Percentiles rank a stretch among this genome's conserved stretches.
These are phyloP conservation scores for Falco peregrinus DNA, from an alignment of 2,797 vertebrate genomes.

Conservation along the genomic window DNA sequence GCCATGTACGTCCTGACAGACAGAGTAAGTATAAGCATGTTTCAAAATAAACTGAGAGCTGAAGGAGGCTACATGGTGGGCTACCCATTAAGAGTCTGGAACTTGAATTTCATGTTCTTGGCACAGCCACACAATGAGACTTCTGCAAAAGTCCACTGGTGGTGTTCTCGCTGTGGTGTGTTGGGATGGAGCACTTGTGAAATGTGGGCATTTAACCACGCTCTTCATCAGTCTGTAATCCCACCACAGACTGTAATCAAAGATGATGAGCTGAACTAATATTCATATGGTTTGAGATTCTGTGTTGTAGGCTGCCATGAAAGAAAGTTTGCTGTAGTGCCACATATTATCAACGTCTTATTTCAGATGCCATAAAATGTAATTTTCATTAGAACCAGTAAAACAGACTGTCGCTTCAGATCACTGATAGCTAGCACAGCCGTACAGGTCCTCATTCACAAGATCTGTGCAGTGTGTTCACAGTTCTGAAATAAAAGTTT, in stretches of 20 bases:
- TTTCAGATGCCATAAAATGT: neutral
- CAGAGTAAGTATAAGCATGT: slow-evolving; percentile 87
- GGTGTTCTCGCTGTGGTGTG: neutral
- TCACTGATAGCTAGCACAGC: neutral
- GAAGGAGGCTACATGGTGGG: neutral
- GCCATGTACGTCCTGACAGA: slow-evolving; percentile 95
- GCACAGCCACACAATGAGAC: neutral
- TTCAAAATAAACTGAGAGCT: neutral
- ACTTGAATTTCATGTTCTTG: neutral
- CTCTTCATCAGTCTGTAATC: neutral
- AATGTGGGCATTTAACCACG: neutral
- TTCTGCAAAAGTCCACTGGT: neutral
- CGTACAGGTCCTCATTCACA: neutral
- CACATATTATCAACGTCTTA: rapidly evolving
- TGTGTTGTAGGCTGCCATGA: neutral
- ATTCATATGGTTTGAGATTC: neutral
- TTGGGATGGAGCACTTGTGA: neutral
- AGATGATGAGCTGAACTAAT: neutral
- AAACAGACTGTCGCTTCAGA: neutral
- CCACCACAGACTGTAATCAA: neutral
- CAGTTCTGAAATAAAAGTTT: neutral
- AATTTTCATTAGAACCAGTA: neutral
- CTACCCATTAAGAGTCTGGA: neutral
- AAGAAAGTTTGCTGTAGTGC: neutral
- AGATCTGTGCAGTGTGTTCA: neutral